Base-by-base conservation (phyloP, 2,888 invertebrate species). In the Lydus trimaculatus region DNA sequence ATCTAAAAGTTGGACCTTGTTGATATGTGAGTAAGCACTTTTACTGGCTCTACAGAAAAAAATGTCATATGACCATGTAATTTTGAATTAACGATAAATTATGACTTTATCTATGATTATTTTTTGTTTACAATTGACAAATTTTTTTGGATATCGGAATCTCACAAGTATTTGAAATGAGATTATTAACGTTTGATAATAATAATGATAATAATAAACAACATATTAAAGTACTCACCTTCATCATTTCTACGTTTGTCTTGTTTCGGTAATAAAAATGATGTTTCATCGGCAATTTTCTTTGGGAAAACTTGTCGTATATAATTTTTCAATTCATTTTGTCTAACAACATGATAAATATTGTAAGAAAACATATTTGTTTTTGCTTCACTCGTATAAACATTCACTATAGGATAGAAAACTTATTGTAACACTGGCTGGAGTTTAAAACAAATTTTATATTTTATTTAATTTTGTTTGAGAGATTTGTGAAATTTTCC, bases 401-500 rank as follows among this genome's bases (percentile, higher is more conserved):
- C n/a, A n/a, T n/a, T n/a, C n/a, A n/a, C n/a, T n/a, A n/a, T n/a
- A n/a, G n/a, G 56, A 56, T 15, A 25, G 11, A 25, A 56, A 25
- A 25, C 56, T n/a, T n/a, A n/a, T n/a, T 52, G 5, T 6, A 11
- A 13, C n/a, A 23, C 52, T 11, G 8, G 11, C 52, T 23, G 23
- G 7, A 52, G 11, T n/a, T 39, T 39, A 39, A 39, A n/a, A n/a
- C 39, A 39, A 52, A 17, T 48, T 48, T 3, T 8, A 23, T 2
- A 23, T 23, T 52, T 52, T 52, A 20, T 23, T 23, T 13, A 43
- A 17, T 2, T 17, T 43, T 43, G 43, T 52, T 52, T 52, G 56
- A 56, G 25, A 56, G 23, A 25, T 56, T 56, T 56, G 15, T 25
- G 25, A 56, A 56, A 56, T 56, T 56, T 56, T 56, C 56, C 56